Percentiles rank a stretch among this genome's conserved stretches.
phyloP scores from a whole-genome alignment of 2,888 invertebrate species.

The Tridacna crocea region DNA sequence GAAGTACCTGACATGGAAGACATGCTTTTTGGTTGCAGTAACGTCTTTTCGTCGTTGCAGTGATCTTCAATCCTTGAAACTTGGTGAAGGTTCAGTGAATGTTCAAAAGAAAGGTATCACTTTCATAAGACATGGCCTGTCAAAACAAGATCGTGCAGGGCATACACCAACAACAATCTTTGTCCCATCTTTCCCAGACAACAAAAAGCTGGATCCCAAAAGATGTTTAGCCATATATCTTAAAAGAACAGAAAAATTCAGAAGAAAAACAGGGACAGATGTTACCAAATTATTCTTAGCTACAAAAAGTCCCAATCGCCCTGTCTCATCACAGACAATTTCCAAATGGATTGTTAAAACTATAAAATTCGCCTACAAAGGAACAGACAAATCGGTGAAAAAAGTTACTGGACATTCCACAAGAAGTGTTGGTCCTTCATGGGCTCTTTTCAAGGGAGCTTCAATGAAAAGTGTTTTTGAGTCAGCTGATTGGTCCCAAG shows the following conservation, averaged over 20 bases:
- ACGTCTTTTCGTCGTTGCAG: slow-evolving; percentile 21
- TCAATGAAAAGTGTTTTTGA: background rate
- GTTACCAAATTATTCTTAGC: slow-evolving; percentile 6
- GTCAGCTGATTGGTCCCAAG: slow-evolving; percentile 3
- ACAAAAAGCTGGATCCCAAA: slow-evolving; percentile 25
- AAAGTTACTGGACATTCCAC: slow-evolving; percentile 19
- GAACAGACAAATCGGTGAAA: no score
- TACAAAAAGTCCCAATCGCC: slow-evolving; percentile 3
- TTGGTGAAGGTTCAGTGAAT: slow-evolving; percentile 20
- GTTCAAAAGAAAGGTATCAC: slow-evolving; percentile 24
- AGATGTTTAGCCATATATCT: slow-evolving; percentile 26
- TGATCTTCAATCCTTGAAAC: slow-evolving; percentile 28
- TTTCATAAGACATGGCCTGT: slow-evolving; percentile 15
- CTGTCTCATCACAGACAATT: background rate
- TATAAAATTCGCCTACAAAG: slow-evolving; percentile 11
- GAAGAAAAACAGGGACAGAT: slow-evolving; percentile 1
- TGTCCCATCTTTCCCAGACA: no score
- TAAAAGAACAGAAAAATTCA: slow-evolving; percentile 25
- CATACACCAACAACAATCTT: no score
- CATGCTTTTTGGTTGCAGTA: no score
- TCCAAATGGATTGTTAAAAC: slow-evolving; percentile 25
- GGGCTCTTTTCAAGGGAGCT: slow-evolving; percentile 14
- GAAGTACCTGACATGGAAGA: slow-evolving; percentile 26
- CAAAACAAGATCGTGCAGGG: slow-evolving; percentile 26
- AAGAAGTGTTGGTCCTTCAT: slow-evolving; percentile 12